These are phyloP conservation scores for Callionymus lyra DNA, from an alignment of 2,113 vertebrate species.

Conservation along the genomic window DNA sequence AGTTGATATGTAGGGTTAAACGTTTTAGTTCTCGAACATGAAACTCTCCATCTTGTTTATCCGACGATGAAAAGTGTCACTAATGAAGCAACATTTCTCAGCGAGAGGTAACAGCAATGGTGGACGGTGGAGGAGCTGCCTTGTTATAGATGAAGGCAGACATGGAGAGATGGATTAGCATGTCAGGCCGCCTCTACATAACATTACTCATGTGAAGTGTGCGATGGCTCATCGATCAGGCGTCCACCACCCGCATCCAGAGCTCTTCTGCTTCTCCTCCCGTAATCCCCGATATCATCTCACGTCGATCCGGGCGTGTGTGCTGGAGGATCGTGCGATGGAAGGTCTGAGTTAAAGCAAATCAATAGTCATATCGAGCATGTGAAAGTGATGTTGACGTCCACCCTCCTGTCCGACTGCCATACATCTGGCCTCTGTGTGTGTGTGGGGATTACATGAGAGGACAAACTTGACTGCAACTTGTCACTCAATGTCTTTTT, in stretches of 20 bases:
- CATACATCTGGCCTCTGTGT: too few relatives aligned
- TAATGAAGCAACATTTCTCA: too few relatives aligned
- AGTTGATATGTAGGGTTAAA: too few relatives aligned
- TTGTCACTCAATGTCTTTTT: slow-evolving; percentile 20
- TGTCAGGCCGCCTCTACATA: slow-evolving; percentile 54
- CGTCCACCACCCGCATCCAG: slow-evolving; percentile 34
- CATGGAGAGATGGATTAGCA: slow-evolving; percentile 56
- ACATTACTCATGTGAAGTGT: slow-evolving; percentile 65
- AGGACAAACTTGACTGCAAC: slow-evolving; percentile 2
- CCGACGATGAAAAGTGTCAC: too few relatives aligned
- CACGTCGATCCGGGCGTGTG: slow-evolving; percentile 12
- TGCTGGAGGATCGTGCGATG: slow-evolving; percentile 28
- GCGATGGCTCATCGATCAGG: slow-evolving; percentile 60
- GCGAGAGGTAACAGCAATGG: too few relatives aligned
- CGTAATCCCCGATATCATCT: slow-evolving; percentile 59
- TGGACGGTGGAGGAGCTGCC: slow-evolving; percentile 15
- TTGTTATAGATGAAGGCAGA: slow-evolving; percentile 22
- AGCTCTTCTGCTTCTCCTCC: slow-evolving; percentile 41
- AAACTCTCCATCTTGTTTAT: too few relatives aligned
- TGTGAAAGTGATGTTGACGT: slow-evolving; percentile 42
- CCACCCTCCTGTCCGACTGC: slow-evolving; percentile 8
- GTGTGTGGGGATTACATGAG: slow-evolving; percentile 13
- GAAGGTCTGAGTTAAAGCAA: slow-evolving; percentile 19
- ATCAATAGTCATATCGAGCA: slow-evolving; percentile 47
- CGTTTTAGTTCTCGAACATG: too few relatives aligned